Evolutionary conservation across 2,113 vertebrate genomes (phyloP).

Genomic region (Brachirus orientalis): DNA sequence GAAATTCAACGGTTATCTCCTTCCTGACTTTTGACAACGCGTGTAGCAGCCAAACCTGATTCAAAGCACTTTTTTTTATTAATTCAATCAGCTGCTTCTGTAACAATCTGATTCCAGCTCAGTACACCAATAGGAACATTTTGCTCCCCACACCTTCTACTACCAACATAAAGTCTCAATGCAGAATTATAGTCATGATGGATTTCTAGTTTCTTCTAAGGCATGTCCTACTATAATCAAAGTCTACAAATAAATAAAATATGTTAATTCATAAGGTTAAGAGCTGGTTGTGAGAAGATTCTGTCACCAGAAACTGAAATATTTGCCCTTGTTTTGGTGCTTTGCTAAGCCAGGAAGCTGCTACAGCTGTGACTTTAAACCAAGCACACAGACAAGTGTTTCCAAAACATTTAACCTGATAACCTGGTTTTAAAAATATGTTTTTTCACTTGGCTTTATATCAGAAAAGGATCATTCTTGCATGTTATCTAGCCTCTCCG

Average conservation of each 20-base stretch:
- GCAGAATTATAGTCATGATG: background rate
- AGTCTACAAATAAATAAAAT: too few species aligned
- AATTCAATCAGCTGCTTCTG: conserved; percentile 48
- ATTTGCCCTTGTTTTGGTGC: background rate
- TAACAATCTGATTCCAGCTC: conserved; percentile 16
- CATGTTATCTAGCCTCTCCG: conserved; percentile 1
- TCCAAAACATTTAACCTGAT: background rate
- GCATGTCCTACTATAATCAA: too few species aligned
- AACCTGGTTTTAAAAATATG: conserved; percentile 1
- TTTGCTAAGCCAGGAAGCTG: background rate
- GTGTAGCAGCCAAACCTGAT: conserved; percentile 14
- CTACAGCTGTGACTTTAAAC: background rate
- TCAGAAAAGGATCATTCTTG: background rate
- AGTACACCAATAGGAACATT: conserved; percentile 22
- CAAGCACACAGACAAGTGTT: background rate
- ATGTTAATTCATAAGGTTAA: too few species aligned
- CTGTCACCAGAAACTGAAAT: background rate
- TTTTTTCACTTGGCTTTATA: background rate
- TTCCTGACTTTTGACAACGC: background rate
- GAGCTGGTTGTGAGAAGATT: too few species aligned
- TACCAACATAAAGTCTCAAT: background rate
- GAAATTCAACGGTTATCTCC: conserved; percentile 9
- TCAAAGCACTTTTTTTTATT: conserved; percentile 11
- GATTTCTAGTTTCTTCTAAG: too few species aligned
- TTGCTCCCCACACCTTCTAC: background rate